These are phyloP conservation scores for Monodelphis domestica DNA, from an alignment of 2,797 vertebrate species.

Conservation along the genomic window DNA sequence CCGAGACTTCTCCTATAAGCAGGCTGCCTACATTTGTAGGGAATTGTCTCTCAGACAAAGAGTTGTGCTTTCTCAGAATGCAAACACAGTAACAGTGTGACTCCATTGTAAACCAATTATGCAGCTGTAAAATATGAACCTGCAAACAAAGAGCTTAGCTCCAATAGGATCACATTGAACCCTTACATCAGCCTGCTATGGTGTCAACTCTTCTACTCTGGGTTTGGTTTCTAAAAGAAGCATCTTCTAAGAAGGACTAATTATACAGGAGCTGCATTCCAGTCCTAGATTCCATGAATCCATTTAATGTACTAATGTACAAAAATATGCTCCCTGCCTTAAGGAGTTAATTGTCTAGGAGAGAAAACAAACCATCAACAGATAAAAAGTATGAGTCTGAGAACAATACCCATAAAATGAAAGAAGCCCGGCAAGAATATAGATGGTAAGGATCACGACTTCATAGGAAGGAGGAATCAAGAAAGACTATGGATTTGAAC, in stretches of 20 bases:
- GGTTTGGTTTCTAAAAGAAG: background rate
- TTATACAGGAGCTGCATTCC: background rate
- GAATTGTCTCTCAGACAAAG: background rate
- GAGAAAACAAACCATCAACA: background rate
- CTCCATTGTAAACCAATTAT: slow-evolving; percentile 1
- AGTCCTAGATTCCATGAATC: background rate
- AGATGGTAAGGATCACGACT: background rate
- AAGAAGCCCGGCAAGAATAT: background rate
- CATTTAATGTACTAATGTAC: background rate
- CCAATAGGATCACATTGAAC: background rate
- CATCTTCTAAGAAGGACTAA: background rate
- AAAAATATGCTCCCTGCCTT: background rate
- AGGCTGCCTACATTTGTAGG: background rate
- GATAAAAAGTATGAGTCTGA: background rate
- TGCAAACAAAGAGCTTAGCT: background rate
- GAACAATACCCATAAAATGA: background rate
- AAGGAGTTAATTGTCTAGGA: background rate
- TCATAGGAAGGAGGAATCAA: background rate
- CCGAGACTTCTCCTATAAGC: background rate
- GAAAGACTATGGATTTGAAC: background rate
- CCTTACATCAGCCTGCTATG: background rate
- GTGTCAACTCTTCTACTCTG: background rate
- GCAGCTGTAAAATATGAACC: background rate
- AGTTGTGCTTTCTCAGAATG: background rate
- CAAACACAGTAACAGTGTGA: background rate